Percentiles rank a stretch among this genome's conserved stretches.
These are phyloP conservation scores for Calyptommatus sinebrachiatus DNA, from an alignment of 2,113 vertebrate species.

Conservation along the genomic window DNA sequence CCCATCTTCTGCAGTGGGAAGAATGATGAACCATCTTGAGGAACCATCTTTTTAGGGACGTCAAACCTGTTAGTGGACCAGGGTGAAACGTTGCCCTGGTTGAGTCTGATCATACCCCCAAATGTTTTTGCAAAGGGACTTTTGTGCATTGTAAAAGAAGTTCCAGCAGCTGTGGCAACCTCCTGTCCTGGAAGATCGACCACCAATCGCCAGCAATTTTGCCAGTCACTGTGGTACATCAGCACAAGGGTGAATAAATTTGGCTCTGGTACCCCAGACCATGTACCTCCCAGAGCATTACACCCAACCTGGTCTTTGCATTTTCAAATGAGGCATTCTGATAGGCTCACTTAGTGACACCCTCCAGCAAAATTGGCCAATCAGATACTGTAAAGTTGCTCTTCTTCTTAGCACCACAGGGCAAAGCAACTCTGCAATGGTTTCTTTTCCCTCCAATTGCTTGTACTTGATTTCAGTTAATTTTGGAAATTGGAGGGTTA, in stretches of 20 bases:
- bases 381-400: background rate
- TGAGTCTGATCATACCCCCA: background rate
- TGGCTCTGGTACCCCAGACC: too few relatives aligned
- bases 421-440: slow-evolving; percentile 14
- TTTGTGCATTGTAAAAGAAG: background rate
- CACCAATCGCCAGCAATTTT: too few relatives aligned
- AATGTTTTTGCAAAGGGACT: background rate
- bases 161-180: background rate
- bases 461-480: background rate
- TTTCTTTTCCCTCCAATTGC: background rate
- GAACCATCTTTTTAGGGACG: background rate
- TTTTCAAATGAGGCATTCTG: too few relatives aligned
- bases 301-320: too few relatives aligned
- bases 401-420: fast-evolving
- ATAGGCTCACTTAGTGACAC: too few relatives aligned
- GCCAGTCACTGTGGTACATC: too few relatives aligned
- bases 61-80: background rate
- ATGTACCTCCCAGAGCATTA: too few relatives aligned
- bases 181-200: background rate
- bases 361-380: fast-evolving
- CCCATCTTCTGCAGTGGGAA: background rate
- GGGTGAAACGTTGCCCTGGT: too few relatives aligned
- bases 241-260: too few relatives aligned
- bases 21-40: background rate
- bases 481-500: slow-evolving; percentile 3